These are phyloP conservation scores for Drosophila paracracens DNA, from an alignment of 2,888 invertebrate genomes.

Conservation along the genomic window DNA sequence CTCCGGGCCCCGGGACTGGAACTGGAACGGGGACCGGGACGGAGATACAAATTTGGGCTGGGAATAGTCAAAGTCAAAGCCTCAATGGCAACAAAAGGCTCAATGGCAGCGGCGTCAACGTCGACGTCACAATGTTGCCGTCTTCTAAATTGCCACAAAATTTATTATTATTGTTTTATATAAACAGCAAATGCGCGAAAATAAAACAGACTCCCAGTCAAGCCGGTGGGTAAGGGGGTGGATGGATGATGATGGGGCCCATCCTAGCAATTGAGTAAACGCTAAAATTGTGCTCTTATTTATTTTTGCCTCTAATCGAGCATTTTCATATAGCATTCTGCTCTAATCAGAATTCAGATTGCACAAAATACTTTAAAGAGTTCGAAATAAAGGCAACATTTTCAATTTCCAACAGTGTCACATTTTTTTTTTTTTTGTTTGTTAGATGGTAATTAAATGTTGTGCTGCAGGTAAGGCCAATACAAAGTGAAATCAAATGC, in stretches of 20 bases:
- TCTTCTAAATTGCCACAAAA: slow-evolving; percentile 68
- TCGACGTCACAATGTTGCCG: slow-evolving; percentile 14
- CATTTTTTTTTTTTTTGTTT: not conserved
- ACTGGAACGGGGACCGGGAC: not conserved
- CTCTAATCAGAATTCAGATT: slow-evolving; percentile 28
- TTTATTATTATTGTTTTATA: slow-evolving; percentile 77
- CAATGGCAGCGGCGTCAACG: slow-evolving; percentile 26
- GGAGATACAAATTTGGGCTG: slow-evolving; percentile 3
- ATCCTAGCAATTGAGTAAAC: slow-evolving; percentile 20
- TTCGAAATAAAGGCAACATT: slow-evolving; percentile 7
- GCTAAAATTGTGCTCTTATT: slow-evolving; percentile 35
- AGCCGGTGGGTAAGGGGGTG: not conserved
- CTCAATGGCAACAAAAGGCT: slow-evolving; percentile 55
- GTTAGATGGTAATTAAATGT: slow-evolving; percentile 3
- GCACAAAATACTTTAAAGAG: slow-evolving; percentile 8
- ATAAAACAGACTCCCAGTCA: slow-evolving; percentile 47
- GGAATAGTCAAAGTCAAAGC: slow-evolving; percentile 61
- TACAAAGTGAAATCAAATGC: slow-evolving; percentile 1
- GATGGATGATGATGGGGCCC: slow-evolving; percentile 5
- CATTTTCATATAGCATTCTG: slow-evolving; percentile 24
- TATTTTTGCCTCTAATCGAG: slow-evolving; percentile 17
- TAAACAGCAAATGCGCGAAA: slow-evolving; percentile 74
- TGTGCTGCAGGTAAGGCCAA: slow-evolving; percentile 1
- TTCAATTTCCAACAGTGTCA: slow-evolving; percentile 14
- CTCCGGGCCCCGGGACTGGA: slow-evolving; percentile 6